These are phyloP conservation scores for Metallyticus violacea DNA, from an alignment of 2,888 invertebrate genomes.

Conservation along the genomic window DNA sequence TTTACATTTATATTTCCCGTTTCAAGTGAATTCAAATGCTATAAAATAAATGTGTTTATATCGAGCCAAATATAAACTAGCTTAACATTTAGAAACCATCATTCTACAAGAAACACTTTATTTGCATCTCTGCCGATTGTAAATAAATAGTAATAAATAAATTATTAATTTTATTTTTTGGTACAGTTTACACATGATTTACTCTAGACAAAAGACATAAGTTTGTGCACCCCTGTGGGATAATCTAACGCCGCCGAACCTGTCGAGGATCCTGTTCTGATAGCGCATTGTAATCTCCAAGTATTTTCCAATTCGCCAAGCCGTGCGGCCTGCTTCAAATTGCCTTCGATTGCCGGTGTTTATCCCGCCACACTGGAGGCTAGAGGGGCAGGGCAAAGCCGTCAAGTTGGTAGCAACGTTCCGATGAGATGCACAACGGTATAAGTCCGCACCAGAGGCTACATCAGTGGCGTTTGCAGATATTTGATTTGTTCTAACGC, in stretches of 20 bases:
- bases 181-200: too few relatives aligned
- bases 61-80: not conserved
- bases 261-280: not conserved
- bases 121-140: not conserved
- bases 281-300: slow-evolving; percentile 16
- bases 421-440: not conserved
- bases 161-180: too few relatives aligned
- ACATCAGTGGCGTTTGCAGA: not conserved
- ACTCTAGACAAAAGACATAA: not conserved
- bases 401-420: not conserved
- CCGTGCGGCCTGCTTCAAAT: not conserved
- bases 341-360: slow-evolving; percentile 10
- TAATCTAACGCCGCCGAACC: not conserved
- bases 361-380: not conserved
- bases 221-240: not conserved
- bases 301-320: slow-evolving; percentile 10
- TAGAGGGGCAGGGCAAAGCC: not conserved
- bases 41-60: not conserved
- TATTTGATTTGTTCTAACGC: not conserved
- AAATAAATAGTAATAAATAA: too few relatives aligned
- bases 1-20: not conserved
- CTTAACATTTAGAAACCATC: not conserved
- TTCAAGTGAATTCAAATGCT: not conserved
- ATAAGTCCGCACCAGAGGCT: too few relatives aligned
- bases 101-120: not conserved